Percentiles rank a stretch among this genome's conserved stretches.
phyloP scores from a whole-genome alignment of 2,888 invertebrate species.

The Acronicta leporina region DNA sequence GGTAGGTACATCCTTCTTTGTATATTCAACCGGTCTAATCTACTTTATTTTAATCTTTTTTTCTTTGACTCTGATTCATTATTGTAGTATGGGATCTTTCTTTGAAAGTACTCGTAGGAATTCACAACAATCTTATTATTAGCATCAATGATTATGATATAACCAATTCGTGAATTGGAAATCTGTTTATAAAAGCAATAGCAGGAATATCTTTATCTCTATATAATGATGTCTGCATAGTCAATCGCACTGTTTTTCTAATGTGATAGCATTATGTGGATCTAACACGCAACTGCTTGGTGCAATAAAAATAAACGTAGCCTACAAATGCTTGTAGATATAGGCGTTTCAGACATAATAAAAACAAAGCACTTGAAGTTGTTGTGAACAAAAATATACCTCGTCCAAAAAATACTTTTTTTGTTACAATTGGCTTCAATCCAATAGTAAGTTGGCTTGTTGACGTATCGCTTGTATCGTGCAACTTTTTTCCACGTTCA shows the following conservation, averaged over 20 bases:
- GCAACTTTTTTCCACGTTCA: conserved; percentile 14
- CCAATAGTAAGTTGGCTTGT: conserved; percentile 47
- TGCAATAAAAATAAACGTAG: not conserved
- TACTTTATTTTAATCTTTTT: too few relatives aligned
- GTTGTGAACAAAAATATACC: conserved; percentile 33
- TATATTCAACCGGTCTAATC: too few relatives aligned
- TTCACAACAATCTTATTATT: too few relatives aligned
- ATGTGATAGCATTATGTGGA: not conserved
- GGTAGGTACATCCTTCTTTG: not conserved
- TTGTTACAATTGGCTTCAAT: conserved; percentile 40
- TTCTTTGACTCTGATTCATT: too few relatives aligned
- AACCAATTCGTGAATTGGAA: too few relatives aligned
- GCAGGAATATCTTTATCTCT: too few relatives aligned
- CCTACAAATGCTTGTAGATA: conserved; percentile 5
- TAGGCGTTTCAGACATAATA: conserved; percentile 16
- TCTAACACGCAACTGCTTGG: not conserved
- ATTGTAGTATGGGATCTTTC: too few relatives aligned
- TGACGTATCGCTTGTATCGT: conserved; percentile 40
- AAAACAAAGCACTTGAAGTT: conserved; percentile 36
- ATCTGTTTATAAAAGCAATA: not conserved
- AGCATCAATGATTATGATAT: too few relatives aligned
- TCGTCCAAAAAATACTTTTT: conserved; percentile 37
- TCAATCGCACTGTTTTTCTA: too few relatives aligned
- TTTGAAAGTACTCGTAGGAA: too few relatives aligned
- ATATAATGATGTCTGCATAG: not conserved